Evolutionary conservation across 2,113 vertebrate genomes (phyloP), one percentile per base, ranked within the genome.

Genomic region (Cebus imitator): DNA sequence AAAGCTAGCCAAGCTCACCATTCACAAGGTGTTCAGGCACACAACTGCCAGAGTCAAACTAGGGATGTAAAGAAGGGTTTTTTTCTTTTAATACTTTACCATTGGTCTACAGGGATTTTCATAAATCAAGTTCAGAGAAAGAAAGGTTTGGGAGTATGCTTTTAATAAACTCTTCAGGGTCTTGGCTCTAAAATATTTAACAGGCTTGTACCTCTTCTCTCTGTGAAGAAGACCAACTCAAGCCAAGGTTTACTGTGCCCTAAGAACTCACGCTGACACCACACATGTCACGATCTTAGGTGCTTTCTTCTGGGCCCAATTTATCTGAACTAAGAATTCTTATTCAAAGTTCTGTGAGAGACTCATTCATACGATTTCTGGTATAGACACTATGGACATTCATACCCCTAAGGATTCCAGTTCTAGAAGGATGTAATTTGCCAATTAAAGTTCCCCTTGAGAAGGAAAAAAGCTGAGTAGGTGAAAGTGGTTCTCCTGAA

Each of bases 141-240:
- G 73, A 73, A 87, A 80, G 73, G 68, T 48, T 91, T 66, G 57
- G 70, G 75, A 90, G 40, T 68, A 37, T 14, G 95, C 27, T 93
- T 94, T 94, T 43, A 85, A 92, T 80, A 93, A 90, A 96, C 37
- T 88, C 68, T 75, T 87, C 40, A 66, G 66, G 52, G 81, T 35
- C 85, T 83, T 48, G 43, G 55, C 72, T 90, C 79, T 92, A 35
- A 94, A 90, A 76, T 57, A 87, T 48, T 50, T 43, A 91, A 83
- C 21, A 84, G 81, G 50, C 57, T 48, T 50, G 68, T 23, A n/a
- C 23, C 57, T 57, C 93, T 70, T 90, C 85, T 78, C 35, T 87
- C 72, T 73, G 11, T 6, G 32, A 70, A 66, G 17, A 79, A 12
- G 14, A 66, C 50, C 68, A 50, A 61, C n/a, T 66, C 55, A 45